These are phyloP conservation scores for Pseudeuparius sepicola DNA, from an alignment of 2,888 invertebrate genomes.

Conservation along the genomic window DNA sequence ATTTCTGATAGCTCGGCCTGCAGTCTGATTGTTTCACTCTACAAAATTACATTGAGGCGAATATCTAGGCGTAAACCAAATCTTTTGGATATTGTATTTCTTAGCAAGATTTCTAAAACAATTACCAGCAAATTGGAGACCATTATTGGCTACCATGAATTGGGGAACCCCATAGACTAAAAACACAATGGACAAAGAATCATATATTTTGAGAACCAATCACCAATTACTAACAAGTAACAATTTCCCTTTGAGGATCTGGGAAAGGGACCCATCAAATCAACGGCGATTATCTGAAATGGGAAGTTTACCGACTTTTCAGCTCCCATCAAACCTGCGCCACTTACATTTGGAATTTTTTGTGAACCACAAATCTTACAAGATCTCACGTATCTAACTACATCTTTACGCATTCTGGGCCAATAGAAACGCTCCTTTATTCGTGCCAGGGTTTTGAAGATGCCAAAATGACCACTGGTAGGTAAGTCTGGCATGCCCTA, in stretches of 20 bases:
- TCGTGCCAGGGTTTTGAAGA: conserved; percentile 2
- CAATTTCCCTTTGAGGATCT: conserved; percentile 4
- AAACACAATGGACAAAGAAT: conserved; percentile 2
- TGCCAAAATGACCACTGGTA: neutral
- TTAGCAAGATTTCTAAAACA: conserved; percentile 4
- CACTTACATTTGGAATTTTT: conserved; percentile 5
- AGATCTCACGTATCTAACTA: conserved; percentile 2
- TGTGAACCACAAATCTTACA: conserved; percentile 4
- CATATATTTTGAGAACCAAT: too few species aligned
- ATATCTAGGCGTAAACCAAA: too few species aligned
- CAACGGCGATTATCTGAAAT: too few species aligned
- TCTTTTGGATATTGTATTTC: too few species aligned
- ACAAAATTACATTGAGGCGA: too few species aligned
- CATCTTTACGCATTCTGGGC: conserved; percentile 1
- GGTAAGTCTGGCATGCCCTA: conserved; percentile 8
- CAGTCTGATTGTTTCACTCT: too few species aligned
- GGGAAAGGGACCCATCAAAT: conserved; percentile 1
- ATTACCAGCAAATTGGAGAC: conserved; percentile 4
- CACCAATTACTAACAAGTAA: conserved; percentile 6
- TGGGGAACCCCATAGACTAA: conserved; percentile 2
- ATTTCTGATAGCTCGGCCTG: too few species aligned
- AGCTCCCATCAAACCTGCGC: conserved; percentile 4
- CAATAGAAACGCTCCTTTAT: conserved; percentile 1
- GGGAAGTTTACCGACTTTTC: conserved; percentile 5
- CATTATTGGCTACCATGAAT: conserved; percentile 7